Base-by-base conservation (phyloP, 2,888 invertebrate species). In the Pyrrhia umbra region DNA sequence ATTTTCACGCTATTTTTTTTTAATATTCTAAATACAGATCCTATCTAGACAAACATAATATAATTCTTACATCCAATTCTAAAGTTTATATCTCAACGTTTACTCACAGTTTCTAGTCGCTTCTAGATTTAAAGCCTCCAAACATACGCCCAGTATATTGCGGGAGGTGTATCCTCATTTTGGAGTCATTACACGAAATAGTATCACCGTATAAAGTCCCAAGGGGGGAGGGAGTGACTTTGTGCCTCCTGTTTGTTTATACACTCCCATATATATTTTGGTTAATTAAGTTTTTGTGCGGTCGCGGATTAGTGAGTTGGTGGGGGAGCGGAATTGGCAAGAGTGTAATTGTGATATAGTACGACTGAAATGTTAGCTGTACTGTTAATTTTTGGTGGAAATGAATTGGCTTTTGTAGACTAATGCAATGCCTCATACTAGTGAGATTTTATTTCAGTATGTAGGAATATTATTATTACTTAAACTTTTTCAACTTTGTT, bases 161-260 rank as follows among this genome's bases (percentile, higher is more conserved):
- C 85, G 85, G 90, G 88, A 86, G 87, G 88, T 89, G 88, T 91
- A 91, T 92, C 90, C 94, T 94, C 94, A 94, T 94, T 94, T 90
- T 91, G 93, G 89, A 94, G 93, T 94, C 94, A 94, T 94, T 94
- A 95, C 94, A 94, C 94, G 94, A 90, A 94, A 93, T 92, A 93
- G 94, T 94, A 94, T 93, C 93, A 92, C 91, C 94, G 91, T 90
- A 88, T 89, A 85, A 91, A 89, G 89, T 93, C 94, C 87, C 94
- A 50, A 72, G 91, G 90, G 93, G 85, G 88, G 77, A 87, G 91
- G 92, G 92, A 86, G 90, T 86, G 89, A 91, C 91, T 92, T 90
- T 88, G 85, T 77, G 83, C 73, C 85, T 87, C 88, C 83, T 90
- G 90, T 90, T 92, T 94, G 91, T 94, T 92, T 93, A 93, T 92